Base-by-base conservation (phyloP, 1,140 invertebrate genomes). In the Drosophila hydei region DNA sequence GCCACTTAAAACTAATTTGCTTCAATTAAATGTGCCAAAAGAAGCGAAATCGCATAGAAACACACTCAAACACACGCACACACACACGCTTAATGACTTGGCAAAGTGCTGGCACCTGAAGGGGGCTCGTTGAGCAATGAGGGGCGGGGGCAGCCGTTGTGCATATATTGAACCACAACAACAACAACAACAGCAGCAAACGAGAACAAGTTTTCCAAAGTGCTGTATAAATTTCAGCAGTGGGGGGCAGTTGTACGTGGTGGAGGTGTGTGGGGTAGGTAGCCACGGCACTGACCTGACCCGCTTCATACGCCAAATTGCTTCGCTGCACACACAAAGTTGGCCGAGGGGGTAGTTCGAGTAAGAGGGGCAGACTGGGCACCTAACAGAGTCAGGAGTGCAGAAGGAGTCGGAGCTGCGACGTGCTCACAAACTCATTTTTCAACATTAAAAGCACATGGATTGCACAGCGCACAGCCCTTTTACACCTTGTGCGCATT, bases 291-390 rank as follows among this genome's bases (percentile, higher is more conserved):
- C 75, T 83, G 75, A 87, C 67, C 83, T 87, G 83, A 88, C 83
- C 83, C 83, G 83, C 78, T 87, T 87, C 83, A 83, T 77, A 88
- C 78, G 83, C 78, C 78, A 87, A 87, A 88, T 87, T 87, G 83
- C 83, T 88, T 79, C 83, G 75, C 50, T 87, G 83, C 83, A 88
- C 83, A 81, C 52, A 83, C 75, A 81, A 77, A 81, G 71, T 65
- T 11, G 47, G n/a, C 3, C 12, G 36, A n/a, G 25, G n/a, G 7
- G 12, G 12, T 27, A 19, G n/a, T 5, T 36, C 23, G 30, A 36
- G 38, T 21, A 19, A 9, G 36, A 18, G 16, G 0, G 27, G 6
- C 1, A 27, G 16, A 14, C 47, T 33, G 30, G 30, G 30, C 30
- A 33, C 9, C 30, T 33, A 33, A 33, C 9, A 33, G 9, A 33